Percentiles rank a stretch among this genome's conserved stretches.
phyloP scores from a whole-genome alignment of 1,140 invertebrate species.

The Drosophila bocqueti region DNA sequence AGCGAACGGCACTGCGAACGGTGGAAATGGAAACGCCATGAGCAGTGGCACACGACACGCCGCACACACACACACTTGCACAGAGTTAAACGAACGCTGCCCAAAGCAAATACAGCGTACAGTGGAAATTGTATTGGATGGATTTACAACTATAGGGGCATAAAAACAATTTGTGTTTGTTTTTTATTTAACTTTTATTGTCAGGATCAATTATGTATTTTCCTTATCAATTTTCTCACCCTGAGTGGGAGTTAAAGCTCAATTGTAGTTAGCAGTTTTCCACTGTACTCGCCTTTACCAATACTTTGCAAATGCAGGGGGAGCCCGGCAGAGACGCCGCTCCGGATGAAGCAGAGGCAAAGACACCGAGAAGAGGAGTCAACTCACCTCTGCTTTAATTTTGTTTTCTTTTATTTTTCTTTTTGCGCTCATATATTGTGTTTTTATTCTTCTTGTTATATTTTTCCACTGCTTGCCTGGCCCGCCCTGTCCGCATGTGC shows the following conservation, averaged over 20 bases:
- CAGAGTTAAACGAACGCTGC: constrained; percentile 31
- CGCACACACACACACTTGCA: constrained; percentile 41
- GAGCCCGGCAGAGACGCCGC: constrained; percentile 7
- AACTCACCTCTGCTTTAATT: constrained; percentile 53
- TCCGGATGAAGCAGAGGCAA: constrained; percentile 38
- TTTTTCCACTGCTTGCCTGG: constrained; percentile 11
- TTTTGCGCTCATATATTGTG: constrained; percentile 49
- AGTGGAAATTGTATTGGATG: background rate
- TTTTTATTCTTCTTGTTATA: constrained; percentile 32
- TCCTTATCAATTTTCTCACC: background rate
- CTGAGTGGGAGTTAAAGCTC: background rate
- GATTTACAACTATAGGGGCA: background rate
- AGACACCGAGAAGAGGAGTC: constrained; percentile 53
- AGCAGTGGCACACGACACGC: constrained; percentile 74
- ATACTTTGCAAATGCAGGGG: constrained; percentile 19
- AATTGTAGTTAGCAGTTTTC: background rate
- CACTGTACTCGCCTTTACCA: constrained; percentile 19
- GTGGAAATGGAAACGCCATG: constrained; percentile 47
- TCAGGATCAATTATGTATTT: background rate
- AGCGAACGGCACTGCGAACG: constrained; percentile 42
- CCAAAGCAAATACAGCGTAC: constrained; percentile 31
- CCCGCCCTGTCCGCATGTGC: constrained; percentile 43
- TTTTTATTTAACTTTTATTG: background rate
- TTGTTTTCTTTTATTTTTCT: constrained; percentile 47
- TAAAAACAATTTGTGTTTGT: too few relatives aligned